Evolutionary conservation across 2,113 vertebrate genomes (phyloP).

Genomic region (Tetrao urogallus): DNA sequence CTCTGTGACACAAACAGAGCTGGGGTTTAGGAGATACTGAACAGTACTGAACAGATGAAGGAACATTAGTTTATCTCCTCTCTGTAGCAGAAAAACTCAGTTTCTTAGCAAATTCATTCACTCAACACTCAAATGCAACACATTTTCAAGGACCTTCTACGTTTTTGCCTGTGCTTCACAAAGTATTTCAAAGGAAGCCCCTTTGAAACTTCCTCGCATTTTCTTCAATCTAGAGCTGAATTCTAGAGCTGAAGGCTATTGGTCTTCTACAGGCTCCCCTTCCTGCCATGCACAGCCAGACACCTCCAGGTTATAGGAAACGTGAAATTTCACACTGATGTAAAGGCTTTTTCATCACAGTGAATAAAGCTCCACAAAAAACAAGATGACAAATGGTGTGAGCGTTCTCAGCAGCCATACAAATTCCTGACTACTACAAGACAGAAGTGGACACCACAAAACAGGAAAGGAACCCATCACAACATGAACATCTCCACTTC

Average conservation of each 20-base stretch:
- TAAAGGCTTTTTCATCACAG: neutral
- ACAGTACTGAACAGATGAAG: neutral
- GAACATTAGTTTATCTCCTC: neutral
- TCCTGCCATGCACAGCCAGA: fast-evolving
- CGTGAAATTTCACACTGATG: neutral
- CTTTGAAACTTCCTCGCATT: neutral
- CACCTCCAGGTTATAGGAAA: neutral
- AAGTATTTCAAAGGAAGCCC: neutral
- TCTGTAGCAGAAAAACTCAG: neutral
- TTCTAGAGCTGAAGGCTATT: neutral
- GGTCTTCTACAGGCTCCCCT: neutral
- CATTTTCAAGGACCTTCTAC: neutral
- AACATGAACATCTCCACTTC: neutral
- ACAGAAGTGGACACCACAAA: neutral
- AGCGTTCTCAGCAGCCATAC: neutral
- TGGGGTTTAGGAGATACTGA: neutral
- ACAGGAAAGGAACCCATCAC: neutral
- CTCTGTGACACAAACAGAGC: neutral
- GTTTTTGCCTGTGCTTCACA: neutral
- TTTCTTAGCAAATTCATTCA: neutral
- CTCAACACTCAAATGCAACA: neutral
- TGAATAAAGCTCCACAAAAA: neutral
- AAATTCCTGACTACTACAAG: fast-evolving
- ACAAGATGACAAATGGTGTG: neutral
- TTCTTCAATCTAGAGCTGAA: neutral